Evolutionary conservation across 2,888 invertebrate species (phyloP), one percentile per base, ranked within the genome.

Genomic region (Cryptocephalus moraei): DNA sequence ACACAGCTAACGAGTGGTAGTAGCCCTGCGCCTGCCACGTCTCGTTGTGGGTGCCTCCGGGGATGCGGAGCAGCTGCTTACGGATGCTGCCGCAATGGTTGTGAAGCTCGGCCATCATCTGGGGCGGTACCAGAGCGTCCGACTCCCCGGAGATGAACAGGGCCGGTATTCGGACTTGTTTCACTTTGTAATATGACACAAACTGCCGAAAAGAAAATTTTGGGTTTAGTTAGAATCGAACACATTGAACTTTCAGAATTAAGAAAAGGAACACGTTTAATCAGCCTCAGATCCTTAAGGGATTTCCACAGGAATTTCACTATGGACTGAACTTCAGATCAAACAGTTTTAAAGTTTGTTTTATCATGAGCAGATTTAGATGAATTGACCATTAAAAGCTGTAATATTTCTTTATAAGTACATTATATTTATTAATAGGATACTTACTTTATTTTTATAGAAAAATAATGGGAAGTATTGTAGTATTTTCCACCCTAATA

Each of bases 1-100:
- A 80, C 50, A 75, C 71, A 58, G 76, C 75, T 49, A 80, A 64
- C 1, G 73, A 71, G 22, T 75, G 68, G 61, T 82, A 85, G 60
- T 91, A 95, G 52, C 88, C 89, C 51, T 84, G 80, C 59, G 87
- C 82, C 49, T 85, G 85, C 94, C 94, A 95, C 0, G 94, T 95
- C 68, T 95, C 93, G 63, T 95, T 94, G 69, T 96, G 95, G 0
- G 90, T 88, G 1, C 95, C 95, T 13, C 82, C 80, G 2, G 82
- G 79, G 68, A 94, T 79, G 62, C 85, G 81, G 14, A 84, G 72
- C 40, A 94, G 70, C 55, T 85, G 82, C 71, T 94, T 94, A 58
- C 80, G 76, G 14, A 78, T 69, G 52, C 91, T 86, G 33, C 80
- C 80, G 64, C 91, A 91, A 41, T 79, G 73, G 57, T 80, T 75